phyloP scores from a whole-genome alignment of 1,140 invertebrate genomes.

The Araneus ventricosus region DNA sequence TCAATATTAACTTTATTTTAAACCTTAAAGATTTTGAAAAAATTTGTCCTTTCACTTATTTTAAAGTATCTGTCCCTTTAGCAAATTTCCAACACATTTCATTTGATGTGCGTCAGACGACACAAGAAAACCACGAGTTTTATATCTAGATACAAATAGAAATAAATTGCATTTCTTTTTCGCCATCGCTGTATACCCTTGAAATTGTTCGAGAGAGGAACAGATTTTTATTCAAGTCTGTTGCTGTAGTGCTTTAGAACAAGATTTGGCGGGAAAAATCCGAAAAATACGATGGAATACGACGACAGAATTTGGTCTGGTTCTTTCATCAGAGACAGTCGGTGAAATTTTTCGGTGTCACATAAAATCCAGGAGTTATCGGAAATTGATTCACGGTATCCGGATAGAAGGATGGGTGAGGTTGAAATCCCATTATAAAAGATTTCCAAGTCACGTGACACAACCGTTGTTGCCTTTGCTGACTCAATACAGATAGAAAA shows the following conservation, averaged over 20 bases:
- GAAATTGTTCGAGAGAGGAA: not conserved
- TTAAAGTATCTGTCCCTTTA: no score
- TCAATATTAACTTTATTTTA: no score
- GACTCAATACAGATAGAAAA: not conserved
- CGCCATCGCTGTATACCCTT: not conserved
- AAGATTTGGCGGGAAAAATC: slow-evolving; percentile 4
- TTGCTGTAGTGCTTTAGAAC: not conserved
- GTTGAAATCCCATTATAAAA: slow-evolving; percentile 34
- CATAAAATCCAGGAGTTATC: slow-evolving; percentile 29
- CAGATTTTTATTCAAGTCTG: not conserved
- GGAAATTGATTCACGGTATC: slow-evolving; percentile 7
- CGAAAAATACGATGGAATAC: not conserved
- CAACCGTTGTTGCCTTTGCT: not conserved
- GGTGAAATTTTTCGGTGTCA: not conserved
- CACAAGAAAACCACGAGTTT: no score
- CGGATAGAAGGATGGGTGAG: slow-evolving; percentile 4
- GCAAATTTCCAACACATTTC: no score
- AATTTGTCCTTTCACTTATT: no score
- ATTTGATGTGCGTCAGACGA: no score
- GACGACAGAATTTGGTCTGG: not conserved
- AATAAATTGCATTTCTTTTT: no score
- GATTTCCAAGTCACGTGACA: slow-evolving; percentile 27
- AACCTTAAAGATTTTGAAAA: no score
- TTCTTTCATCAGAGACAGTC: not conserved
- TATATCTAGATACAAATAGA: no score